A percentile compares a stretch with the other conserved stretches of the same genome.
Evolutionary conservation across 2,888 invertebrate genomes (phyloP).

Genomic region (Trachelus stipa): DNA sequence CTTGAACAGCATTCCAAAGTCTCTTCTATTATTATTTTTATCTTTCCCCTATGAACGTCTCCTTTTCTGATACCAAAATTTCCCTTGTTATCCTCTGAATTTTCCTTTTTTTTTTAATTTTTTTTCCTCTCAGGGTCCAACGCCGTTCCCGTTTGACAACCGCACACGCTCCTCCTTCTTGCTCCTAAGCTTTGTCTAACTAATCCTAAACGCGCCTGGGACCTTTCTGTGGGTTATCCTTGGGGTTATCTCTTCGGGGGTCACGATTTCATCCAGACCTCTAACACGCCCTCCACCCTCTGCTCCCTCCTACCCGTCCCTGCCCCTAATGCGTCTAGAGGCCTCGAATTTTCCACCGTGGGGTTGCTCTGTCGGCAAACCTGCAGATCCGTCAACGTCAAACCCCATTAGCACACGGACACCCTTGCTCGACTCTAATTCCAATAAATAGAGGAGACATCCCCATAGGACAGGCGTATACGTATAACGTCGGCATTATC

Average conservation of each 20-base stretch:
- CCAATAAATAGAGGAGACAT: conserved; percentile 30
- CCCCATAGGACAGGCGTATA: neutral
- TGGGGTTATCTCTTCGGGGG: neutral
- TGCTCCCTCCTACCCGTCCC: neutral
- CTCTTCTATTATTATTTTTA: too few species aligned
- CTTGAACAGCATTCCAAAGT: neutral
- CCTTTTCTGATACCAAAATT: neutral
- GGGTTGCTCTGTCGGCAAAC: conserved; percentile 31
- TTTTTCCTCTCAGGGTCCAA: neutral
- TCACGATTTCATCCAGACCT: neutral
- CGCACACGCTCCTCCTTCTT: neutral
- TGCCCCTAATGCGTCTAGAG: neutral
- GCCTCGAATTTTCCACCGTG: neutral
- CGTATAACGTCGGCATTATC: neutral
- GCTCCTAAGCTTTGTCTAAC: neutral
- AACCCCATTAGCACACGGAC: conserved; percentile 54
- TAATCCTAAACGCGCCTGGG: neutral
- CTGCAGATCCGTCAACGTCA: conserved; percentile 58
- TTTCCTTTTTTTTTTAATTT: neutral
- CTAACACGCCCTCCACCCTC: neutral
- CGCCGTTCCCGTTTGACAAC: neutral
- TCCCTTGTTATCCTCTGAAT: neutral
- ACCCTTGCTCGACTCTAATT: conserved; percentile 44
- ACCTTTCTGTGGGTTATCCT: neutral
- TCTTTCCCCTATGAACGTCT: neutral